Conservation (phyloP, 23 tunicate genomes). For the Halocynthia roretzi region DNA sequence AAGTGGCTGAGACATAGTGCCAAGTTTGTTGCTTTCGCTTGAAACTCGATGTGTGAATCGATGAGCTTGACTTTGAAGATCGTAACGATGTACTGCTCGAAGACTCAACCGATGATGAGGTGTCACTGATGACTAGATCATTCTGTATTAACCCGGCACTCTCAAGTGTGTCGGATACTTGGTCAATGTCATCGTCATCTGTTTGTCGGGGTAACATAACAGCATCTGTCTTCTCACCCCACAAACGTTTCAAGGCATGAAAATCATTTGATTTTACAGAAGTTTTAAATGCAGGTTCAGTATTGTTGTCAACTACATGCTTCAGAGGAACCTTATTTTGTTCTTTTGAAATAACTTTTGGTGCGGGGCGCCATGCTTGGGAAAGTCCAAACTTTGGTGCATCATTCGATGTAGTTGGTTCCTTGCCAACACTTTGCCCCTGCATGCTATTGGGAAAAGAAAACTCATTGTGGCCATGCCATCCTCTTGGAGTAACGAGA, state of each 20-base stretch:
- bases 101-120: background rate
- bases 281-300: background rate
- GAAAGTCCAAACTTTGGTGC: background rate
- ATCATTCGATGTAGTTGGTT: background rate
- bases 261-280: conserved; percentile 20
- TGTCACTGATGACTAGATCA: background rate
- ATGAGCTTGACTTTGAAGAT: conserved; percentile 12
- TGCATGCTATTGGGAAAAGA: background rate
- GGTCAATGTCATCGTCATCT: background rate
- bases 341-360: conserved; percentile 13
- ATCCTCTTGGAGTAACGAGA: conserved; percentile 21
- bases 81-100: background rate
- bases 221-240: conserved; percentile 32
- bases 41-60: conserved; percentile 17
- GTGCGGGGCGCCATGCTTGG: conserved; percentile 16
- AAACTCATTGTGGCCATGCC: conserved; percentile 1
- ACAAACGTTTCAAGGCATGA: conserved; percentile 50
- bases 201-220: conserved; percentile 17
- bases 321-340: background rate
- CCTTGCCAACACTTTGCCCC: background rate
- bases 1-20: conserved; percentile 10
- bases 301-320: background rate
- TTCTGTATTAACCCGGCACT: background rate
- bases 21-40: conserved; percentile 6
- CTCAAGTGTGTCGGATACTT: background rate